Evolutionary conservation across 2,113 vertebrate species (phyloP), one percentile per base, ranked within the genome.

Genomic region (Zapornia atra): DNA sequence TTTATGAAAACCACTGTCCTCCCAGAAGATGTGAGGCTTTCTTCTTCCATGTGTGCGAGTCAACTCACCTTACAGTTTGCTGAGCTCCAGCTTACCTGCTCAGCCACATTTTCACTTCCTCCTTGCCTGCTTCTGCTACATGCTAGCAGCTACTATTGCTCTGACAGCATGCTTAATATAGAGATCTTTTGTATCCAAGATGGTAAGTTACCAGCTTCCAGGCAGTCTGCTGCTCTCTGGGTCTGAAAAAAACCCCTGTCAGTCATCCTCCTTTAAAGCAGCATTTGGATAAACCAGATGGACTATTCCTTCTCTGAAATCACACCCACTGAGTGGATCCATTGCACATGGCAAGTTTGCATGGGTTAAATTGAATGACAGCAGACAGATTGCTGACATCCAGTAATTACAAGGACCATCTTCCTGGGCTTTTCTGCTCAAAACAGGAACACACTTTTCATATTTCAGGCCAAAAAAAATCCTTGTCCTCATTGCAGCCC

Each of bases 221-320:
- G 59, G 69, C 82, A 88, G 68, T 18, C 85, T 86, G 66, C 63
- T 83, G 72, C 54, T 75, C 70, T 84, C 29, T 24, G 38, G 33
- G 44, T 56, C 61, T 96, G 56, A 36, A 82, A 81, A 70, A 81
- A 77, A 34, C 6, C 53, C 8, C 53, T 87, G 94, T 90, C 88
- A 94, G 26, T 92, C 85, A 94, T 68, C 33, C 42, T 81, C 24
- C 48, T 95, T 46, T 75, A 81, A 88, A 86, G 90, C 72, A 95
- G 44, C 88, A 95, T 95, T 95, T 95, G 88, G 86, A 76, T 84
- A 86, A 95, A 92, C 24, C 96, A 97, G 94, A 96, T 97, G 96
- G 95, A 86, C 78, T 79, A 31, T 64, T 86, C 60, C 53, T 56
- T 34, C 81, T 96, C 77, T 72, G 88, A 81, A 88, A 94, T 94